A percentile compares a stretch with the other conserved stretches of the same genome.
These are phyloP conservation scores for Agapetus fuscipes DNA, from an alignment of 2,888 invertebrate species.

Conservation along the genomic window DNA sequence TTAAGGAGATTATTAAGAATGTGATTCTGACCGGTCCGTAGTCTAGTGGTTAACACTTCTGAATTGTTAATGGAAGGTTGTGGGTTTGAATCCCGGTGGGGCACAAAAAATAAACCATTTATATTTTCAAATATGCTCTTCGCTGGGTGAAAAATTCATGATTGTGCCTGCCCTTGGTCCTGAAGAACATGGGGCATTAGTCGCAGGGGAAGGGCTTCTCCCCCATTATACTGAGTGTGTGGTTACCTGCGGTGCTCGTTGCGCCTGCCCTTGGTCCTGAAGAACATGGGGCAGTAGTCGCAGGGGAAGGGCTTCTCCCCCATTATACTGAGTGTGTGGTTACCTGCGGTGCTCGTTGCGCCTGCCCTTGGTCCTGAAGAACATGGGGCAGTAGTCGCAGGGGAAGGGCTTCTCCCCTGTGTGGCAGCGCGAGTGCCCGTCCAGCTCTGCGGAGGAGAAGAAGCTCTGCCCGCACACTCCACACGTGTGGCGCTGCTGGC, in stretches of 20 bases:
- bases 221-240: no score
- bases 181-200: slow-evolving; percentile 17
- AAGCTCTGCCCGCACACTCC: slow-evolving; percentile 15
- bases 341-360: slow-evolving; percentile 20
- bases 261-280: slow-evolving; percentile 17
- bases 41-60: no score
- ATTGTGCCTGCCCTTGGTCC: slow-evolving; percentile 18
- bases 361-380: slow-evolving; percentile 17
- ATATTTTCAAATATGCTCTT: no score
- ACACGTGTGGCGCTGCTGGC: slow-evolving; percentile 12
- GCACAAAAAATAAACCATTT: no score
- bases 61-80: no score
- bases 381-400: slow-evolving; percentile 18
- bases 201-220: slow-evolving; percentile 20
- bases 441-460: slow-evolving; percentile 16
- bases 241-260: slow-evolving; percentile 20
- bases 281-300: slow-evolving; percentile 16
- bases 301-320: slow-evolving; percentile 21
- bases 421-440: slow-evolving; percentile 16
- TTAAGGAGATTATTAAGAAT: no score
- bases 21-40: no score
- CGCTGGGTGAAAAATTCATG: no score
- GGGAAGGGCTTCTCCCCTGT: slow-evolving; percentile 20
- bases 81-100: no score
- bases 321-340: no score